Base-by-base conservation (phyloP, 1,140 invertebrate species). In the Eumeta japonica region DNA sequence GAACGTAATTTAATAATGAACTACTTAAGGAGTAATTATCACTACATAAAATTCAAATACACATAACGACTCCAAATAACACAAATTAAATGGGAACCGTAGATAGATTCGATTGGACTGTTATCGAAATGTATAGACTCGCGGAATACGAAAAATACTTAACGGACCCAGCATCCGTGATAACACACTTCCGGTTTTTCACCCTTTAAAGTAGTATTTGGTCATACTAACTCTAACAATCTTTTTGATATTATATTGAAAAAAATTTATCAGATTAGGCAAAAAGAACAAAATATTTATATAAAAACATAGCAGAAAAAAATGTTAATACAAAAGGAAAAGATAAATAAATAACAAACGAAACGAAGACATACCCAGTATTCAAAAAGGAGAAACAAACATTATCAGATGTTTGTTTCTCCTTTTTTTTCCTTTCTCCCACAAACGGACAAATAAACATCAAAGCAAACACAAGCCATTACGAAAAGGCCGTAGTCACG, bases 61-160 rank as follows among this genome's bases (percentile, higher is more conserved):
- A 59, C 10, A 54, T 62, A 14, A 42, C 42, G 5, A 58, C 56
- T 2, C 45, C 50, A 7, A 42, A 56, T 29, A 60, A 56, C 16
- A 56, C 58, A 1, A 55, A 60, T 38, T 62, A 58, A 4, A 64
- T 53, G 39, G 56, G 52, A 15, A 11, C 54, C 1, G 28, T 58
- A 29, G 50, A 58, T 29, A 42, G 51, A 28, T 51, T 61, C 15
- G 53, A 58, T 18, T 46, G 43, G 11, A 58, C 50, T 3, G 12
- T 57, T 28, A 47, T 52, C 28, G 58, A 58, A 47, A 55, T 54
- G 10, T 52, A 56, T 40, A 39, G 52, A 19, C 15, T 52, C 7
- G 50, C 52, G 0, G 49, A 53, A 33, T 51, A 52, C 14, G 45
- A 55, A 33, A 31, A 51, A 7, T 46, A 47, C 16, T 43, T 30